These are phyloP conservation scores for Drosophila anomalata DNA, from an alignment of 2,888 invertebrate species.

Conservation along the genomic window DNA sequence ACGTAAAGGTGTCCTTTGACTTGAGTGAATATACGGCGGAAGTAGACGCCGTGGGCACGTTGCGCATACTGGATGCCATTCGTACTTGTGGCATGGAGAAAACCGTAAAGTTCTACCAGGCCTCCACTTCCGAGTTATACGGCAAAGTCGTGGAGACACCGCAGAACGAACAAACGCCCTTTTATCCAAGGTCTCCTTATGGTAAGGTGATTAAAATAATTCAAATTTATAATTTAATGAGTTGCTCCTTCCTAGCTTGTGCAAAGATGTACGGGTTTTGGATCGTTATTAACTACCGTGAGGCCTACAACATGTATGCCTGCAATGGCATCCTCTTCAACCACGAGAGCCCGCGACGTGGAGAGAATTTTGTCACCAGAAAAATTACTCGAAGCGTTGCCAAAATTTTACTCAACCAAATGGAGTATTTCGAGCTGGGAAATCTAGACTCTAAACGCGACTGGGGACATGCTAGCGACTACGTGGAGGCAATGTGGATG, in stretches of 20 bases:
- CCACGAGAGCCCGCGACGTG: slow-evolving; percentile 97
- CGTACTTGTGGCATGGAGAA: slow-evolving; percentile 93
- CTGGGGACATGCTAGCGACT: slow-evolving; percentile 99
- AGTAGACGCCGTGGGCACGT: slow-evolving; percentile 97
- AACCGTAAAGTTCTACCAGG: slow-evolving; percentile 95
- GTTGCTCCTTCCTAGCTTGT: slow-evolving; percentile 88
- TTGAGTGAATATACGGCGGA: slow-evolving; percentile 99
- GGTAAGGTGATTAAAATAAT: slow-evolving; percentile 86
- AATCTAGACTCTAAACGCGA: slow-evolving; percentile 98
- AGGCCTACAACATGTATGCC: slow-evolving; percentile 97
- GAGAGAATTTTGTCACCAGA: slow-evolving; percentile 99
- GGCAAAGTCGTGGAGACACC: slow-evolving; percentile 97
- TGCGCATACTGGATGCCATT: slow-evolving; percentile 95
- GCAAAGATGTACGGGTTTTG: slow-evolving; percentile 98
- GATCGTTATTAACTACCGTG: slow-evolving; percentile 97
- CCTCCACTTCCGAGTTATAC: slow-evolving; percentile 97
- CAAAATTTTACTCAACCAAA: slow-evolving; percentile 95
- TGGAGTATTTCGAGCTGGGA: slow-evolving; percentile 94
- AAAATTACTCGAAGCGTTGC: slow-evolving; percentile 99
- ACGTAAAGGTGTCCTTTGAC: slow-evolving; percentile 99
- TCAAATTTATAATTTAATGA: neutral
- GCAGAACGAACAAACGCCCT: slow-evolving; percentile 97
- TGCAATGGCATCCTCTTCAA: slow-evolving; percentile 98
- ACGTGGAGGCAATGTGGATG: slow-evolving; percentile 99
- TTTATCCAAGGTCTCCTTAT: slow-evolving; percentile 98